Conservation (phyloP, 2,797 vertebrate species). For the Gymnothorax javanicus region DNA sequence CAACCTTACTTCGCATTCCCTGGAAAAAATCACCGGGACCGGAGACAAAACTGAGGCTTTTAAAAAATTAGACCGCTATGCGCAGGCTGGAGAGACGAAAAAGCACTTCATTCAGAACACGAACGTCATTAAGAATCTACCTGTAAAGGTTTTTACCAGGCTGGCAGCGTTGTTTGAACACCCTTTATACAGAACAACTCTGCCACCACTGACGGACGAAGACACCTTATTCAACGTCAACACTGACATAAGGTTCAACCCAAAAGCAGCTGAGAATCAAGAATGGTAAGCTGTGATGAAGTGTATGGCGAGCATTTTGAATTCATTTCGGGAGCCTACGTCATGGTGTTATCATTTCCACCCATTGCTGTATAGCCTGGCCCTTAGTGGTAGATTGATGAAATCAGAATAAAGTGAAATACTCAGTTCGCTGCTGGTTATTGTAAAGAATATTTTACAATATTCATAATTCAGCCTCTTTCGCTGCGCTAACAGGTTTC, state of each 20-base stretch:
- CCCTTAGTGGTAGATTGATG: background rate
- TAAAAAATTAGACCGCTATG: slow-evolving; percentile 57
- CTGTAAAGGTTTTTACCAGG: slow-evolving; percentile 64
- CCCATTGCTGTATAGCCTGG: background rate
- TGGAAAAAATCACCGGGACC: slow-evolving; percentile 70
- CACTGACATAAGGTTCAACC: slow-evolving; percentile 91
- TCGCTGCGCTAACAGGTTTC: background rate
- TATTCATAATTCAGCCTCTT: background rate
- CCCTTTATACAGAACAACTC: slow-evolving; percentile 77
- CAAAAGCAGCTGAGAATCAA: slow-evolving; percentile 82
- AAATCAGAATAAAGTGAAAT: background rate
- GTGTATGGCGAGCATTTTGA: background rate
- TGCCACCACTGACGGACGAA: slow-evolving; percentile 79
- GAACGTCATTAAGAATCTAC: slow-evolving; percentile 44
- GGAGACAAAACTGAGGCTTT: slow-evolving; percentile 62
- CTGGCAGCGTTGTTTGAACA: slow-evolving; percentile 84
- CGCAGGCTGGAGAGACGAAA: slow-evolving; percentile 60
- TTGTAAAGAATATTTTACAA: background rate
- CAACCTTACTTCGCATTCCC: slow-evolving; percentile 84
- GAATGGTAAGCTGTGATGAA: slow-evolving; percentile 80
- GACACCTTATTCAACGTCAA: slow-evolving; percentile 94
- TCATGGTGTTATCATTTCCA: background rate
- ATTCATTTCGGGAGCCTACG: background rate
- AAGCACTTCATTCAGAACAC: slow-evolving; percentile 63
- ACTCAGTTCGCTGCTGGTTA: background rate